Evolutionary conservation across 2,888 invertebrate species (phyloP).

Genomic region (Sarcophaga caerulescens): DNA sequence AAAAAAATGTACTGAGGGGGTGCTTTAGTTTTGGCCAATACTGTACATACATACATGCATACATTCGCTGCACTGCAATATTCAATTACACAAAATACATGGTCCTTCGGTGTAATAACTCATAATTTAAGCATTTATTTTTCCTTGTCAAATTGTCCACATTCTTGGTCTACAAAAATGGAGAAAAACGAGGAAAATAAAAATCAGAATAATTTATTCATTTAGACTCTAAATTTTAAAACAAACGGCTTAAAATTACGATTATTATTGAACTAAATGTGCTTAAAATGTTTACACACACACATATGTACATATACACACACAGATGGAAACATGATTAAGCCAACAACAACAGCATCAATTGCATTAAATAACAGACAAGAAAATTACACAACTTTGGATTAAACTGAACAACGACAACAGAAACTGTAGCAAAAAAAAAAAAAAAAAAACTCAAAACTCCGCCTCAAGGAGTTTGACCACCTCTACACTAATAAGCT

Average conservation of each 20-base stretch:
- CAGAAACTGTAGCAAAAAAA: background rate
- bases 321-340: slow-evolving; percentile 10
- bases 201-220: slow-evolving; percentile 51
- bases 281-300: slow-evolving; percentile 49
- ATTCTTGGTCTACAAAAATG: slow-evolving; percentile 19
- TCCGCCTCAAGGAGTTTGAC: slow-evolving; percentile 64
- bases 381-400: slow-evolving; percentile 64
- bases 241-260: slow-evolving; percentile 29
- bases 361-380: slow-evolving; percentile 56
- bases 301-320: no score
- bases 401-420: slow-evolving; percentile 49
- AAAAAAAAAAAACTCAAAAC: slow-evolving; percentile 29
- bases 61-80: background rate
- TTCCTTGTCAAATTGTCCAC: slow-evolving; percentile 65
- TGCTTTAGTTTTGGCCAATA: no score
- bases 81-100: background rate
- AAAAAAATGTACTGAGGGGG: no score
- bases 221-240: no score
- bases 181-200: no score
- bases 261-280: slow-evolving; percentile 56
- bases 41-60: background rate
- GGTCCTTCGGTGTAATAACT: slow-evolving; percentile 44
- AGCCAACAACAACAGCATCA: slow-evolving; percentile 22
- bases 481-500: slow-evolving; percentile 31
- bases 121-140: slow-evolving; percentile 53